Conservation (phyloP, 1,140 invertebrate genomes). For the Polypedilum pembai region DNA sequence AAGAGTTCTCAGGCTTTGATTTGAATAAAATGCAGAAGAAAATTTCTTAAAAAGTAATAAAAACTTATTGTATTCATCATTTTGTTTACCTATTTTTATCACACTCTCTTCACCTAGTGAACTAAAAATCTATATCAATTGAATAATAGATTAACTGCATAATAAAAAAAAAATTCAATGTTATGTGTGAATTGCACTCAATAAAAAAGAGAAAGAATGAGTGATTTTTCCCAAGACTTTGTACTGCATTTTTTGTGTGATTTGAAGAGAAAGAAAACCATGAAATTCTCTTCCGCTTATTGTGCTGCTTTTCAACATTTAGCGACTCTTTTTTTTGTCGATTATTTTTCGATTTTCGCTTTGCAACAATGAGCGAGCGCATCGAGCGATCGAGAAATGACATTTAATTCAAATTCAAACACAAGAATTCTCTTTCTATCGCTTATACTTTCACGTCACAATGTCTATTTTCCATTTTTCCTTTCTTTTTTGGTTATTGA, state of each 20-base stretch:
- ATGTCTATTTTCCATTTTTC: too few species aligned
- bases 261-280: not conserved
- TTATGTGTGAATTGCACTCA: conserved; percentile 11
- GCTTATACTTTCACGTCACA: not conserved
- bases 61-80: too few species aligned
- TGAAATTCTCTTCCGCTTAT: conserved; percentile 3
- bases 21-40: too few species aligned
- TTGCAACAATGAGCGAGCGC: not conserved
- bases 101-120: not conserved
- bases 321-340: not conserved
- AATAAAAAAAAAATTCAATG: not conserved
- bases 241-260: not conserved
- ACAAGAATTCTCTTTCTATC: not conserved
- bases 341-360: conserved; percentile 4
- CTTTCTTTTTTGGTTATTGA: too few species aligned
- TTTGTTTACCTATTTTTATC: too few species aligned
- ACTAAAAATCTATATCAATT: not conserved
- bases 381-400: not conserved
- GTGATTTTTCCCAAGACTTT: not conserved
- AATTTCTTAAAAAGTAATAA: too few species aligned
- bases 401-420: not conserved
- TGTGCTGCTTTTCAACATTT: conserved; percentile 6
- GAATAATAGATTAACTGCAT: not conserved
- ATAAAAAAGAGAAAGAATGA: not conserved
- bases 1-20: too few species aligned